phyloP scores from a whole-genome alignment of 1,140 invertebrate genomes.

The Gonioctena quinquepunctata region DNA sequence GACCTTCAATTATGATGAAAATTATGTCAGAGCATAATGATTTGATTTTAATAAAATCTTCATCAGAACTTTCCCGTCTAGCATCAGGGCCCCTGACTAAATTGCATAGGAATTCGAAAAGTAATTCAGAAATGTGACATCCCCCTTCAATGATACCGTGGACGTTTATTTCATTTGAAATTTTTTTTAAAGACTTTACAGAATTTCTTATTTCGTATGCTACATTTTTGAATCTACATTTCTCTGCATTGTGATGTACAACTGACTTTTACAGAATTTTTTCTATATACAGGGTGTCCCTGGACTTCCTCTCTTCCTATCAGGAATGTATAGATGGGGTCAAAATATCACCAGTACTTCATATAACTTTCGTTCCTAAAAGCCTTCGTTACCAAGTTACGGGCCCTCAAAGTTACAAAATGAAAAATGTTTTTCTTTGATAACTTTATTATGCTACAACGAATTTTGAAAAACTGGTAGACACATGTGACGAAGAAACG shows the following conservation, averaged over 20 bases:
- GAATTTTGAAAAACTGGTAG: no score
- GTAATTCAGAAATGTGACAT: constrained; percentile 45
- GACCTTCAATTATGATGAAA: constrained; percentile 2
- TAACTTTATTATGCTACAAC: no score
- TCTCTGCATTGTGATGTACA: not conserved
- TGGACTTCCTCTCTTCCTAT: no score
- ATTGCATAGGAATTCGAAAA: constrained; percentile 45
- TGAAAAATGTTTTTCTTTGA: no score
- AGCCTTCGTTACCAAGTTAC: no score
- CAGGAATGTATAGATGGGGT: no score
- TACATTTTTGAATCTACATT: constrained; percentile 29
- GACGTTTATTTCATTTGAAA: constrained; percentile 40
- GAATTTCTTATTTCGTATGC: constrained; percentile 45
- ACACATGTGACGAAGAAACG: no score
- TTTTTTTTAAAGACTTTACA: constrained; percentile 38
- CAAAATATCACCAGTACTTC: no score
- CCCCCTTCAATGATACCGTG: constrained; percentile 49
- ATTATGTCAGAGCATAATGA: constrained; percentile 42
- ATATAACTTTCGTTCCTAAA: no score
- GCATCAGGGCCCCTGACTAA: constrained; percentile 42
- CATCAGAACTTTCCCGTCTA: constrained; percentile 30
- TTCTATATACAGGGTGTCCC: no score
- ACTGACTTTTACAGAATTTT: constrained; percentile 36
- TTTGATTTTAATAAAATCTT: constrained; percentile 34
- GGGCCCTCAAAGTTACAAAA: no score